Evolutionary conservation across 2,888 invertebrate genomes (phyloP), one percentile per base, ranked within the genome.

Genomic region (Cancer borealis): DNA sequence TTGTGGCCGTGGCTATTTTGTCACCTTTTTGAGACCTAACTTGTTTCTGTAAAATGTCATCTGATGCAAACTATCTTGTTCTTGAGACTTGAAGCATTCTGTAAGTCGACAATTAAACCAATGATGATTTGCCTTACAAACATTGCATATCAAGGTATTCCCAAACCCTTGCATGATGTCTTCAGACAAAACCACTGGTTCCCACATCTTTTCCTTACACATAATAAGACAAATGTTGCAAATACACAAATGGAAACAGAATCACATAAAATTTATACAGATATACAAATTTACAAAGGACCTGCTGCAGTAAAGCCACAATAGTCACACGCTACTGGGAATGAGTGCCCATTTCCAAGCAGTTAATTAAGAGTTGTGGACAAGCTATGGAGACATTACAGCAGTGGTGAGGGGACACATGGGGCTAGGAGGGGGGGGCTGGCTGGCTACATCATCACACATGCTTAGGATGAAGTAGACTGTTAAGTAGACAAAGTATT

Each of bases 231-330:
- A 49, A 84, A 84, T 79, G 45, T 60, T 54, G 45, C 45, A 54
- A 87, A 88, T 49, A 88, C 87, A 54, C 17, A 87, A 88, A 88
- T 54, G 45, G 46, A 79, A 92, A 92, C 87, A 92, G 84, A 84
- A 92, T 90, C 87, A 92, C 92, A 46, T 39, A n/a, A 92, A 45
- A 45, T 88, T 88, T 92, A 92, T 92, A 92, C 92, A 92, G 73
- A 45, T 87, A 88, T 92, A 92, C 92, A 92, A 92, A 92, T 92
- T 88, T 92, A 92, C 88, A 92, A 88, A 92, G 45, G 88, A 45
- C 39, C 66, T 73, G 26, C 88, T 88, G 79, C 60, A 84, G 84
- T 84, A 39, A 84, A 84, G 84, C 84, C 84, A 14, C 39, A 84
- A 84, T 39, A 84, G 84, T 39, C 39, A 84, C 39, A 84, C 12